Percentiles rank a stretch among this genome's conserved stretches.
Conservation (phyloP, 1,140 invertebrate species). For the Euwallacea similis region DNA sequence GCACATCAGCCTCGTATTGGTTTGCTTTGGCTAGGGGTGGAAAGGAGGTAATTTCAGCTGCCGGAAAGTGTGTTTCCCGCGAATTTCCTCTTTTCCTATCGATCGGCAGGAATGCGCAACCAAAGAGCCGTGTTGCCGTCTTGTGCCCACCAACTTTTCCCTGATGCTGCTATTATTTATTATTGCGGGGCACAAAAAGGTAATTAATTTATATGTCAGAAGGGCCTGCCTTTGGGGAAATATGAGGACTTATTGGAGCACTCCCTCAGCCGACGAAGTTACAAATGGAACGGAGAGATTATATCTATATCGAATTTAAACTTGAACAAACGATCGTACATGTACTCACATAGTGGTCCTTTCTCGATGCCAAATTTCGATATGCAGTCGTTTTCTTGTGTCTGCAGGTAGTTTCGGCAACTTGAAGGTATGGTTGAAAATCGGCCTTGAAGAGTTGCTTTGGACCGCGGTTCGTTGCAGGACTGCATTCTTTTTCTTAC, state of each 20-base stretch:
- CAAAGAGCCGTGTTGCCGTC: slow-evolving; percentile 15
- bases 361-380: slow-evolving; percentile 60
- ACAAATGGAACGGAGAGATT: slow-evolving; percentile 1
- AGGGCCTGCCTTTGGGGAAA: slow-evolving; percentile 2
- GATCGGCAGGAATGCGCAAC: slow-evolving; percentile 32
- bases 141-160: neutral
- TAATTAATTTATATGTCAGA: slow-evolving; percentile 9
- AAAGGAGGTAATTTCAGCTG: neutral
- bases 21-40: too few relatives aligned
- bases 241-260: neutral
- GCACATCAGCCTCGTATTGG: too few relatives aligned
- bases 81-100: slow-evolving; percentile 10
- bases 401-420: slow-evolving; percentile 47
- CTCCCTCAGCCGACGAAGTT: neutral
- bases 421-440: slow-evolving; percentile 57
- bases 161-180: slow-evolving; percentile 16
- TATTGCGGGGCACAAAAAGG: slow-evolving; percentile 20
- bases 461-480: slow-evolving; percentile 58
- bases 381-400: slow-evolving; percentile 49
- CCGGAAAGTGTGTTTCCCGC: slow-evolving; percentile 3
- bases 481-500: slow-evolving; percentile 42
- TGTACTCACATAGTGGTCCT: slow-evolving; percentile 55
- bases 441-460: slow-evolving; percentile 56
- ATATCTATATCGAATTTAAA: slow-evolving; percentile 9
- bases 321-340: slow-evolving; percentile 25